A percentile compares a stretch with the other conserved stretches of the same genome.
phyloP scores from a whole-genome alignment of 2,113 vertebrate species.

The Protomyctophum bolini region DNA sequence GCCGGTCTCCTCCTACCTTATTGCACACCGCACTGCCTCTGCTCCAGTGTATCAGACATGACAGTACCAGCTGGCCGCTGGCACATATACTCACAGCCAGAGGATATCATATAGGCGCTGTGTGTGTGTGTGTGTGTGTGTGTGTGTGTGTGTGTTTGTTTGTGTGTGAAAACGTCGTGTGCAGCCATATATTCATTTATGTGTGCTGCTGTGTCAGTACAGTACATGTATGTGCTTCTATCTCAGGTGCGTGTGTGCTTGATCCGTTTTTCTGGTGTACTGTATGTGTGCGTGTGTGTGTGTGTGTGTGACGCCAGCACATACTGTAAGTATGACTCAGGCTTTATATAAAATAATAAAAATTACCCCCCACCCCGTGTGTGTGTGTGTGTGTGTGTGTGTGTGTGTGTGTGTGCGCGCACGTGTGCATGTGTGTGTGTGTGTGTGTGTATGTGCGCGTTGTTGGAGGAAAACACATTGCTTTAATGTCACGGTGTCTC shows the following conservation, averaged over 20 bases:
- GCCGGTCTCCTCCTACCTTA: constrained; percentile 50
- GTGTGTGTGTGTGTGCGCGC: background rate
- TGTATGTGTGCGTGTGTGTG: background rate
- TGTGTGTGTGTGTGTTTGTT: background rate
- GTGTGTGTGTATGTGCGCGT: constrained; percentile 10
- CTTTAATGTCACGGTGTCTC: constrained; percentile 40
- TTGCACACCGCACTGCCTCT: constrained; percentile 65
- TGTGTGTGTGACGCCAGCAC: background rate
- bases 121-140: background rate
- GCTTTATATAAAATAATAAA: too few relatives aligned
- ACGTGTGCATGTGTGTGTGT: constrained; percentile 3
- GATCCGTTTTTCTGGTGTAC: too few relatives aligned
- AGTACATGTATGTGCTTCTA: background rate
- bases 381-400: constrained; percentile 1
- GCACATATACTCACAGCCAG: constrained; percentile 64
- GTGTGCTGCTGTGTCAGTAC: too few relatives aligned
- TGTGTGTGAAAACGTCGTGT: too few relatives aligned
- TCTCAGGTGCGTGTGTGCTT: background rate
- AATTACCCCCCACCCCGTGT: background rate
- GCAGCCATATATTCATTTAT: too few relatives aligned
- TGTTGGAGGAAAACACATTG: constrained; percentile 27
- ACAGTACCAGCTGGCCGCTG: constrained; percentile 82
- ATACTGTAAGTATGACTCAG: too few relatives aligned
- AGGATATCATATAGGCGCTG: constrained; percentile 33
- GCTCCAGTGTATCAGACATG: constrained; percentile 81